A percentile compares a stretch with the other conserved stretches of the same genome.
Conservation (phyloP, 2,113 vertebrate genomes). For the Delphinapterus leucas region DNA sequence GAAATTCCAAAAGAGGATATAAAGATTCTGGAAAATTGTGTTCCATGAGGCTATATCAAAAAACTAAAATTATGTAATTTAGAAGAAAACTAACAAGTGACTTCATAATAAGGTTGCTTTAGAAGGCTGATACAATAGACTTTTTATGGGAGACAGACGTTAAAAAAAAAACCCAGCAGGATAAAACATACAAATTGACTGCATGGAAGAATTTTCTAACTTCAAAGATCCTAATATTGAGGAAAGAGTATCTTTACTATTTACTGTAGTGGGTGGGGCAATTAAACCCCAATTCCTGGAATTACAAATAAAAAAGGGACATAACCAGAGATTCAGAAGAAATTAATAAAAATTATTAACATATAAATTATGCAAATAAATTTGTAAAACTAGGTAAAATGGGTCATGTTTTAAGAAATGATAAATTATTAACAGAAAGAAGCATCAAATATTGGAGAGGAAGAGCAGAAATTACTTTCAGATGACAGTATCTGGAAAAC, state of each 20-base stretch:
- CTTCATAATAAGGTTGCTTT: background rate
- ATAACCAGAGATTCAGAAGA: slow-evolving; percentile 19
- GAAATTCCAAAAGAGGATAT: background rate
- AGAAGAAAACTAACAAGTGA: slow-evolving; percentile 26
- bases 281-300: slow-evolving; percentile 33
- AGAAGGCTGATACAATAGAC: background rate
- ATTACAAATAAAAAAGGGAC: slow-evolving; percentile 8
- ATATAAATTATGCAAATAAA: slow-evolving; percentile 18
- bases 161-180: background rate
- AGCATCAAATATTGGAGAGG: background rate
- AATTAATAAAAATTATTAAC: background rate
- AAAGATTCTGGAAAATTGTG: background rate
- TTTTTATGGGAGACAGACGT: background rate
- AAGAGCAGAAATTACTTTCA: slow-evolving; percentile 31
- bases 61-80: background rate
- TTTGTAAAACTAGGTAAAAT: slow-evolving; percentile 2
- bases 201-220: slow-evolving; percentile 1
- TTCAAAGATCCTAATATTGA: background rate
- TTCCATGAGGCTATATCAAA: background rate
- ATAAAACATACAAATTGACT: background rate
- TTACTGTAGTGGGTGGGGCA: background rate
- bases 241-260: background rate
- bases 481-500: background rate
- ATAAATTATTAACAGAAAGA: background rate
- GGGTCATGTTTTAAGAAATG: background rate